Percentiles rank a stretch among this genome's conserved stretches.
These are phyloP conservation scores for Diachrysia chrysitis DNA, from an alignment of 2,888 invertebrate species.

Conservation along the genomic window DNA sequence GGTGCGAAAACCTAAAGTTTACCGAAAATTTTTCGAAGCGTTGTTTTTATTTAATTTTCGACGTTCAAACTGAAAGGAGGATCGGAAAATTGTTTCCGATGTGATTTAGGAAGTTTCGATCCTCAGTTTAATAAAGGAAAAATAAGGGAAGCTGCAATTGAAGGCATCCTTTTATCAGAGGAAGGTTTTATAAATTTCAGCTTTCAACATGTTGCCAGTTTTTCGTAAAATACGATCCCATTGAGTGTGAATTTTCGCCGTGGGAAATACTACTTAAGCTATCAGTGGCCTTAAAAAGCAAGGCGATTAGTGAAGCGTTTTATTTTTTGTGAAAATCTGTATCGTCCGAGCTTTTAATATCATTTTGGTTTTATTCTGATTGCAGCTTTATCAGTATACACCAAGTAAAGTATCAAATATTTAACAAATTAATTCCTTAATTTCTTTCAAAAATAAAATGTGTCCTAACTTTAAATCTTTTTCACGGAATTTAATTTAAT, in stretches of 20 bases:
- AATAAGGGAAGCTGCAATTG: constrained; percentile 27
- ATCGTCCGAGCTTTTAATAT: background rate
- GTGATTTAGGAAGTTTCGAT: constrained; percentile 30
- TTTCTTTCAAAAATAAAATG: background rate
- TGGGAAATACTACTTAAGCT: constrained; percentile 29
- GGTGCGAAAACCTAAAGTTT: constrained; percentile 8
- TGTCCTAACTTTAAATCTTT: background rate
- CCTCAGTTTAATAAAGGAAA: constrained; percentile 26
- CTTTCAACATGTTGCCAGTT: constrained; percentile 12
- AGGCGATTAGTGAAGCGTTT: constrained; percentile 10
- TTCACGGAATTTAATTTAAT: constrained; percentile 24
- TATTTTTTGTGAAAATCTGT: constrained; percentile 11
- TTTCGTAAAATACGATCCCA: constrained; percentile 3
- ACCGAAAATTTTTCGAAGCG: constrained; percentile 1
- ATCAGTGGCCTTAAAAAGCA: constrained; percentile 35
- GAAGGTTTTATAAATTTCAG: constrained; percentile 24
- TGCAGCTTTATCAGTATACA: background rate
- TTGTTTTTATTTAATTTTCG: constrained; percentile 46
- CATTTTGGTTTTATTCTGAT: background rate
- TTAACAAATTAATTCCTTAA: no score
- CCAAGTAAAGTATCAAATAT: background rate
- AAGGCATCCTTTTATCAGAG: constrained; percentile 9
- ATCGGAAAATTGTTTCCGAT: constrained; percentile 45
- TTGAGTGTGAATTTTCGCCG: constrained; percentile 11
- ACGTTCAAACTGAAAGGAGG: constrained; percentile 12